Conservation (phyloP, 1,140 invertebrate genomes). For the Pantala flavescens region DNA sequence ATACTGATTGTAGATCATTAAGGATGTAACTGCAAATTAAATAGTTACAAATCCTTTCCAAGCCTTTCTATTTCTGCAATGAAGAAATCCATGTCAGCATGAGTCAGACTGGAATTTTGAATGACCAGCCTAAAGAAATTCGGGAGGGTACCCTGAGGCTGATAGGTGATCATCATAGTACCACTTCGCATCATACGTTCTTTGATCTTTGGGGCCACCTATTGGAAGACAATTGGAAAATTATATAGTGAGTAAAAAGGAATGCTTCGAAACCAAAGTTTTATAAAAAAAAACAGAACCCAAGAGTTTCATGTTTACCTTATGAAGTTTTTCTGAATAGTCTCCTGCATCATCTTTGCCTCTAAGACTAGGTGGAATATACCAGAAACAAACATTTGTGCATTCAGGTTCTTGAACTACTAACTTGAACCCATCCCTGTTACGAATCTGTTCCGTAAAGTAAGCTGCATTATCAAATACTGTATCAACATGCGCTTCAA, state of each 20-base stretch:
- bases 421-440: constrained; percentile 58
- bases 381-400: constrained; percentile 95
- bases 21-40: no score
- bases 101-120: constrained; percentile 72
- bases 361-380: constrained; percentile 68
- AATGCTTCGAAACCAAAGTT: no score
- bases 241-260: not conserved
- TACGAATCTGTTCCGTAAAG: constrained; percentile 55
- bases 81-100: constrained; percentile 75
- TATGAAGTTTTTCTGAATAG: constrained; percentile 57
- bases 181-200: constrained; percentile 90
- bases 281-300: not conserved
- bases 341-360: constrained; percentile 46
- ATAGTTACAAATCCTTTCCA: constrained; percentile 51
- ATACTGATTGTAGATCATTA: no score
- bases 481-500: constrained; percentile 68
- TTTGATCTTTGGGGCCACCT: constrained; percentile 85
- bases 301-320: constrained; percentile 32
- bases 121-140: constrained; percentile 93
- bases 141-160: constrained; percentile 63
- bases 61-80: constrained; percentile 75
- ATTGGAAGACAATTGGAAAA: constrained; percentile 14
- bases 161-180: constrained; percentile 91
- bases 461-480: constrained; percentile 62
- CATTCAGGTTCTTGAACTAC: constrained; percentile 74